Percentiles rank a stretch among this genome's conserved stretches.
These are phyloP conservation scores for Diplodus puntazzo DNA, from an alignment of 2,797 vertebrate species.

Conservation along the genomic window DNA sequence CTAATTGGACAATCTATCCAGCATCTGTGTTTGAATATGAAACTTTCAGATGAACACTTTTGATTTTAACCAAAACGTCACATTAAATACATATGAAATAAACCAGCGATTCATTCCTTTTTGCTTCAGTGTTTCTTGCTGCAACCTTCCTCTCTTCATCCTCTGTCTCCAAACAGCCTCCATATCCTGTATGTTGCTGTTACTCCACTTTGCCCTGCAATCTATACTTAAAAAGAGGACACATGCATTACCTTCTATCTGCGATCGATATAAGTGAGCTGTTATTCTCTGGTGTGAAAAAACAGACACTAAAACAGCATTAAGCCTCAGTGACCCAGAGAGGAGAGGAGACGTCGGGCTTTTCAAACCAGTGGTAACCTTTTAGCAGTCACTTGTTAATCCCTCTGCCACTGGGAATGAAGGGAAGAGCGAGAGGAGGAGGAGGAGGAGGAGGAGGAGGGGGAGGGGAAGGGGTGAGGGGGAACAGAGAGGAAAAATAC, in stretches of 20 bases:
- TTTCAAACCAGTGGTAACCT: constrained; percentile 56
- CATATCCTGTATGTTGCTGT: neutral
- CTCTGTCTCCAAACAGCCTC: neutral
- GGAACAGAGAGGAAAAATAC: neutral
- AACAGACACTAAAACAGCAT: constrained; percentile 63
- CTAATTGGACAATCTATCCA: neutral
- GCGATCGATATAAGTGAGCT: constrained; percentile 37
- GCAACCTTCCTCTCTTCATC: constrained; percentile 5
- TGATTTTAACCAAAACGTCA: neutral
- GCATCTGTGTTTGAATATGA: neutral
- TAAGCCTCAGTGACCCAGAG: constrained; percentile 33
- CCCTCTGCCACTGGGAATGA: constrained; percentile 28
- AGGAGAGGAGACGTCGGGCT: constrained; percentile 18
- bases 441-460: neutral
- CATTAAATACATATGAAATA: neutral
- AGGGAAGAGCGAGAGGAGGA: constrained; percentile 5
- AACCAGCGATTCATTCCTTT: neutral
- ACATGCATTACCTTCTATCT: constrained; percentile 7
- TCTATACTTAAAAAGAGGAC: constrained; percentile 7
- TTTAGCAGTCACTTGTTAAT: constrained; percentile 61
- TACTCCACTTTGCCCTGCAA: neutral
- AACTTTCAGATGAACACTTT: neutral
- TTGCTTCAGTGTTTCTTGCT: neutral
- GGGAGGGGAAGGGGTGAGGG: neutral
- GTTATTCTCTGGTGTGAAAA: constrained; percentile 56